Evolutionary conservation across 2,797 vertebrate species (phyloP), one percentile per base, ranked within the genome.

Genomic region (Stomatorhinus walkeri): DNA sequence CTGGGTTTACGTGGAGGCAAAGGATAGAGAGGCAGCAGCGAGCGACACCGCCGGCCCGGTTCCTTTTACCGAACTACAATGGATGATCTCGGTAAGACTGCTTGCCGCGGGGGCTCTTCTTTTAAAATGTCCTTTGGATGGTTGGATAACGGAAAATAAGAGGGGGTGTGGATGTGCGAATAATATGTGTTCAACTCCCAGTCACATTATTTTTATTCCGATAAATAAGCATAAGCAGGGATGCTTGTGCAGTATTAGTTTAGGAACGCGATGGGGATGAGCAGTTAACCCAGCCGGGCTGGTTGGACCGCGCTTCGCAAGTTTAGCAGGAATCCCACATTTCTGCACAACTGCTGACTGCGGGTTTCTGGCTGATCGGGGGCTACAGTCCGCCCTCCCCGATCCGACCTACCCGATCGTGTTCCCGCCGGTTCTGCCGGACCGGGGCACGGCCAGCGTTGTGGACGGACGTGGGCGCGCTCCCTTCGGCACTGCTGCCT

Each of bases 11-110:
- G 16, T 36, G n/a, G 85, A 87, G 51, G 52, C 16, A 16, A 56
- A 40, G 52, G 52, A 72, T 36, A 72, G 28, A 72, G 52, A 36
- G 9, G 7, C 84, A 32, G 24, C 49, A 54, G 1, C 84, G 28
- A 52, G 16, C 84, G 22, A 12, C 24, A 28, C 84, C 51, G 84
- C n/a, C 49, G 52, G 48, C 48, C 85, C 85, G 24, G 7, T 72
- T 72, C 28, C 64, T 6, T 12, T 72, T 32, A 59, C 49, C 85
- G 85, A 36, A 87, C 19, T 52, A 28, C 32, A 36, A 87, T 87
- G 85, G 85, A 87, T 16, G 85, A 87, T 87, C 85, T 87, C 51
- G 85, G 85, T 87, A 51, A 87, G 83, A 49, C 12, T 85, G 48
- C 4, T 28, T 22, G 8, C 79, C 16, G 72, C 19, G 40, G 36